phyloP scores from a whole-genome alignment of 2,888 invertebrate species.

The Lobophora halterata region DNA sequence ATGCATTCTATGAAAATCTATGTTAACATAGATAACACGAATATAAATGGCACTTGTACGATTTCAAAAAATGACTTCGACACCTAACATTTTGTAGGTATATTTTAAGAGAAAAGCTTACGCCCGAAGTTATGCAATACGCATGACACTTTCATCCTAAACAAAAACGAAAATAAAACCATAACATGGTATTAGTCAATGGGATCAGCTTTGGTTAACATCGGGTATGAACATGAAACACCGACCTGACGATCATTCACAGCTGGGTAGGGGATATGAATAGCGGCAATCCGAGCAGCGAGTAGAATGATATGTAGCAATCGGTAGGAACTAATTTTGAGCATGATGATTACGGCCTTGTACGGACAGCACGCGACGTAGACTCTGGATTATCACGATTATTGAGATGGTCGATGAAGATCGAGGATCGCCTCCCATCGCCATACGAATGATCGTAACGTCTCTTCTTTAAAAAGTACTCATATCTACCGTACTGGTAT shows the following conservation, averaged over 20 bases:
- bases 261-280: slow-evolving; percentile 31
- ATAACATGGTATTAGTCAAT: slow-evolving; percentile 47
- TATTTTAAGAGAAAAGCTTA: slow-evolving; percentile 24
- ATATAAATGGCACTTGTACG: slow-evolving; percentile 45
- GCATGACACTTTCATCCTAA: slow-evolving; percentile 30
- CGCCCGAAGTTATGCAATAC: slow-evolving; percentile 36
- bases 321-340: slow-evolving; percentile 39
- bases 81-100: slow-evolving; percentile 11
- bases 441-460: no score
- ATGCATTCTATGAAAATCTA: slow-evolving; percentile 61
- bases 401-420: no score
- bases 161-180: slow-evolving; percentile 34
- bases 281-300: slow-evolving; percentile 34
- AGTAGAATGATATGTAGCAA: slow-evolving; percentile 34
- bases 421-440: no score
- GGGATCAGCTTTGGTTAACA: slow-evolving; percentile 54
- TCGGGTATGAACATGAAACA: slow-evolving; percentile 40
- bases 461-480: no score
- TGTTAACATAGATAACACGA: slow-evolving; percentile 64
- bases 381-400: no score
- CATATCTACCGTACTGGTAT: no score
- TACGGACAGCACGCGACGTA: slow-evolving; percentile 15
- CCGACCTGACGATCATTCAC: slow-evolving; percentile 43
- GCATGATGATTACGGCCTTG: slow-evolving; percentile 30
- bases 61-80: slow-evolving; percentile 33